Conservation (phyloP, 2,113 vertebrate genomes). For the Andinoacara biseriatus region DNA sequence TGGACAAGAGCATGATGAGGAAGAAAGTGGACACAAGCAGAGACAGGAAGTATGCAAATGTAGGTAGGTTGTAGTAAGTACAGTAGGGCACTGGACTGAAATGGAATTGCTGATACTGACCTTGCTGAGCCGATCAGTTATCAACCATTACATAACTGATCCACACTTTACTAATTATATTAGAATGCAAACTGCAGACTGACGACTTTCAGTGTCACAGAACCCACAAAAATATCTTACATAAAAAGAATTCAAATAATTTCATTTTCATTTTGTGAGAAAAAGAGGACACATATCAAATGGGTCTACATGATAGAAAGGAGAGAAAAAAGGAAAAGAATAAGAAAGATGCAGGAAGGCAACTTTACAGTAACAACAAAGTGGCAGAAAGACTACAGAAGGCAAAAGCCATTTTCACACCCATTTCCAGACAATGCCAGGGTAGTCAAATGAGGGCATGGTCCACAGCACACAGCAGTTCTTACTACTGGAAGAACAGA, state of each 20-base stretch:
- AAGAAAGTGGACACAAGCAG: neutral
- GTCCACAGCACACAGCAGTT: too few species aligned
- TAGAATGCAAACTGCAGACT: neutral
- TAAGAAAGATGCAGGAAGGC: neutral
- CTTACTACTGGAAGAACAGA: too few species aligned
- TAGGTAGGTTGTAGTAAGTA: neutral
- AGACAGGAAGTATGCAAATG: constrained; percentile 3
- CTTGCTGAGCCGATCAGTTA: neutral
- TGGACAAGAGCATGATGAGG: neutral
- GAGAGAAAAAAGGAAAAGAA: neutral
- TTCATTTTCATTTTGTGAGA: neutral
- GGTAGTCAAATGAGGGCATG: too few species aligned
- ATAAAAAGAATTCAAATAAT: neutral
- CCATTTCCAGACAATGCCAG: neutral
- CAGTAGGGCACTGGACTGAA: neutral
- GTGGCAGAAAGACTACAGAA: neutral
- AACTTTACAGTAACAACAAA: too few species aligned
- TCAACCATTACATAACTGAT: neutral
- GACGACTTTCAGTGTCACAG: neutral
- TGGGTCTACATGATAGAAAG: neutral
- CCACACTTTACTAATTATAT: neutral
- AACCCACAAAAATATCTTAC: neutral
- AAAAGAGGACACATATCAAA: neutral
- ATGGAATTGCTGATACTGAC: neutral
- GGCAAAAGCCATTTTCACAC: constrained; percentile 3